Evolutionary conservation across 2,797 vertebrate species (phyloP), one percentile per base, ranked within the genome.

Genomic region (Falco columbarius): DNA sequence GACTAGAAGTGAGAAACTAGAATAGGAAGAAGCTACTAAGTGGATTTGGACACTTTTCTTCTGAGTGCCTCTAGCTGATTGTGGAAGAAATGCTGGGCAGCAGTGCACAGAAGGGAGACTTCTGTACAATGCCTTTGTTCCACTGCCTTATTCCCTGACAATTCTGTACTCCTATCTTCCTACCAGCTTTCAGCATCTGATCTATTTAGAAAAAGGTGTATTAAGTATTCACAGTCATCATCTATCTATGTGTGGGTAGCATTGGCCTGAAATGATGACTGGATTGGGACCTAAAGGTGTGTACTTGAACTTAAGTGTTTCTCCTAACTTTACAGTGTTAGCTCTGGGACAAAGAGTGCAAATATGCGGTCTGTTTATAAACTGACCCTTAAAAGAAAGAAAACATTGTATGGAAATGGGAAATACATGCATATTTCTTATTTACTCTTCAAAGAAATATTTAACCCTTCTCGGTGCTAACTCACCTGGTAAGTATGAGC

Each of bases 401-500:
- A 66, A 87, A 58, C 13, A 13, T 10, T 42, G 14, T 40, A 67
- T 51, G 30, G 24, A 85, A 95, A 42, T 44, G 7, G 29, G n/a
- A 82, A 82, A 81, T 65, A 46, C 6, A 18, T 52, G 80, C 1
- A 6, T 59, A 30, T 89, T 80, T 74, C 27, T 74, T 72, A 81
- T 42, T 85, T 58, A 42, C 16, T 66, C 29, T 84, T 73, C 14
- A 20, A 73, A 67, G 5, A 75, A n/a, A 54, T 86, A 67, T 49
- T 91, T 68, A 86, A 62, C 2, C 1, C 22, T 79, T 83, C 30
- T 88, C 32, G 11, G n/a, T 58, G 44, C 38, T 93, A 73, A 93
- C 81, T 97, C 63, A 98, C 97, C 97, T 97, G 84, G 86, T 96
- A 34, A 98, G 95, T 79, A 94, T 91, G 65, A 97, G 66, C 10